Evolutionary conservation across 1,140 invertebrate genomes (phyloP), one percentile per base, ranked within the genome.

Genomic region (Papilio xuthus): DNA sequence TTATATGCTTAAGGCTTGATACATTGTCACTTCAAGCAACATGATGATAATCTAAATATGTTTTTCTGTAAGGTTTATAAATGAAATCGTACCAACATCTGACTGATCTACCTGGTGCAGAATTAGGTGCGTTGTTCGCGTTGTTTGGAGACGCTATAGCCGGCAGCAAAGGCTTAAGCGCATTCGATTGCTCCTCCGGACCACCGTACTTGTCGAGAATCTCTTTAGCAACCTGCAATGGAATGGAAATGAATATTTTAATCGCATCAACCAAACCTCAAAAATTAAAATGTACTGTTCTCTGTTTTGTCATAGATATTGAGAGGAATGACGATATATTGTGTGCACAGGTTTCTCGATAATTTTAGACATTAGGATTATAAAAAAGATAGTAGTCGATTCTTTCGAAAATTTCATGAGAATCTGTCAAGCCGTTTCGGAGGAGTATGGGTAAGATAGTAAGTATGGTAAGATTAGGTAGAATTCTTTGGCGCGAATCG

Each of bases 171-270:
- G 90, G 87, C 72, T 89, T 91, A 77, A 88, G 77, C 7, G 91
- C 85, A 80, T 90, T 93, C 13, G 87, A 85, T 50, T 91, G 88
- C 60, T 93, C 91, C 3, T 93, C 91, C 0, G 91, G 90, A 56
- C 85, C 87, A 37, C 92, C 98, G 95, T 97, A 99, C 90, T 97
- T 98, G 88, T 98, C 96, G 73, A 99, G 94, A 84, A 99, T 98
- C 92, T 98, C 96, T 94, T 97, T 98, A 2, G 98, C 98, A 18
- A 93, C 89, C 93, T 94, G 87, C 41, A 92, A 92, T 72, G 26
- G 12, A 63, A 37, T 77, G 44, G 56, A 56, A 53, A 41, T 77
- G 9, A 32, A 47, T n/a, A 53, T 8, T 75, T 41, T 1, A 15
- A 41, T 23, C 12, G 10, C 9, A 42, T 42, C 23, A 6, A 8